These are phyloP conservation scores for Halichondria panicea DNA, from an alignment of 37 sponge, comb jelly and placozoan species.

Conservation along the genomic window DNA sequence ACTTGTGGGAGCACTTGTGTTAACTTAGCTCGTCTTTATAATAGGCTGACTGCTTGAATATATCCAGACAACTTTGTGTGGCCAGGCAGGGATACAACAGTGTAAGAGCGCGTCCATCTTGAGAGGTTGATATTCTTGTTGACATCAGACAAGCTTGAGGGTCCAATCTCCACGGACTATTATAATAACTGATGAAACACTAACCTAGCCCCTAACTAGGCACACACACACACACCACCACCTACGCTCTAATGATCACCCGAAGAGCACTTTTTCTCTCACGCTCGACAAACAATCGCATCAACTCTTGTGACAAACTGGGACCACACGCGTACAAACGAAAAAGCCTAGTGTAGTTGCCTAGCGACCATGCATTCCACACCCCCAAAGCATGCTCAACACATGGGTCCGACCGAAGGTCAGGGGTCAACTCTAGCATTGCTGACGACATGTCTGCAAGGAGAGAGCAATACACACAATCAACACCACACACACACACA, in stretches of 20 bases:
- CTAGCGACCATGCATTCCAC: conserved; percentile 76
- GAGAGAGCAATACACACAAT: not conserved
- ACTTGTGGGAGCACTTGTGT: too few relatives aligned
- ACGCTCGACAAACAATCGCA: conserved; percentile 89
- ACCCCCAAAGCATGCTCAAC: conserved; percentile 80
- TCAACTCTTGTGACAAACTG: conserved; percentile 71
- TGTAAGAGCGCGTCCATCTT: too few relatives aligned
- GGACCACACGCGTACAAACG: conserved; percentile 76
- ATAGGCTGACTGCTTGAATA: too few relatives aligned
- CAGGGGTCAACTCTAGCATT: conserved; percentile 49
- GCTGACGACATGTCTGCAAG: conserved; percentile 48
- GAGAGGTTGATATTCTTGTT: too few relatives aligned
- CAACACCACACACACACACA: not conserved
- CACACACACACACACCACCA: not conserved
- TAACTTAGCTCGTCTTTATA: too few relatives aligned
- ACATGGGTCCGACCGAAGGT: conserved; percentile 43
- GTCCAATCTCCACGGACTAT: not conserved
- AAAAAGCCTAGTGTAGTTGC: conserved; percentile 89
- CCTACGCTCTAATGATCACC: conserved; percentile 88
- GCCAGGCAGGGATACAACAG: too few relatives aligned
- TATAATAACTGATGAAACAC: not conserved
- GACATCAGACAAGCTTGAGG: too few relatives aligned
- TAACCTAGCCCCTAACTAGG: not conserved
- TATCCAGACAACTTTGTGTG: too few relatives aligned
- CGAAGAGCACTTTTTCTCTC: conserved; percentile 81